phyloP scores from a whole-genome alignment of 2,113 vertebrate species.

The Epinephelus lanceolatus region DNA sequence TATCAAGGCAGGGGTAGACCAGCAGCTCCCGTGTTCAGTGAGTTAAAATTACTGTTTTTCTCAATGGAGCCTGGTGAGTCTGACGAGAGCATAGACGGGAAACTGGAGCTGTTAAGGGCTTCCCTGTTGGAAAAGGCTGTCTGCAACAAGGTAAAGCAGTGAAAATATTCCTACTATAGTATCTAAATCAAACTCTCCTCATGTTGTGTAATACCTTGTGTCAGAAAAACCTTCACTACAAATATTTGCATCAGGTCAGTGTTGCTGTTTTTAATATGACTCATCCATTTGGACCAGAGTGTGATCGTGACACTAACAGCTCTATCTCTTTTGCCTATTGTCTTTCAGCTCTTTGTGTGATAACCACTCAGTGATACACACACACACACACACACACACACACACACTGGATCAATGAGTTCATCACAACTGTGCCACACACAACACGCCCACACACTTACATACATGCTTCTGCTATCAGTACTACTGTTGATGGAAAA shows the following conservation, averaged over 20 bases:
- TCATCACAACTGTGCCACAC: background rate
- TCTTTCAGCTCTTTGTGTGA: slow-evolving; percentile 21
- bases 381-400: background rate
- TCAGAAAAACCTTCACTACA: slow-evolving; percentile 12
- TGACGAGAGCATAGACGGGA: too few species aligned
- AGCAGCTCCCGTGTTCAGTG: too few species aligned
- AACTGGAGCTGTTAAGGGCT: too few species aligned
- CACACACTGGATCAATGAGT: slow-evolving; percentile 10
- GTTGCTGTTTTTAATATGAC: slow-evolving; percentile 35
- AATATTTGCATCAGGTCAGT: slow-evolving; percentile 53
- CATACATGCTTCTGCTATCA: slow-evolving; percentile 64
- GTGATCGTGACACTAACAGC: slow-evolving; percentile 1
- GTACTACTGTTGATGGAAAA: slow-evolving; percentile 75
- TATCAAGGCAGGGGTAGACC: too few species aligned
- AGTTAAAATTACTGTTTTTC: too few species aligned
- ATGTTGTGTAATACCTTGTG: background rate
- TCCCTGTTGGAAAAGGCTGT: too few species aligned
- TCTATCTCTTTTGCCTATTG: slow-evolving; percentile 17
- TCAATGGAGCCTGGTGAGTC: too few species aligned
- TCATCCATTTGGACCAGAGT: background rate
- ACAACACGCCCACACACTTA: slow-evolving; percentile 23
- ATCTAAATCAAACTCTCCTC: background rate
- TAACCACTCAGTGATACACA: background rate
- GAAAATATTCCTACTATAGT: too few species aligned
- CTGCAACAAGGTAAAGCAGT: too few species aligned